Base-by-base conservation (phyloP, 2,888 invertebrate genomes). In the Ichneumoninae sp. region DNA sequence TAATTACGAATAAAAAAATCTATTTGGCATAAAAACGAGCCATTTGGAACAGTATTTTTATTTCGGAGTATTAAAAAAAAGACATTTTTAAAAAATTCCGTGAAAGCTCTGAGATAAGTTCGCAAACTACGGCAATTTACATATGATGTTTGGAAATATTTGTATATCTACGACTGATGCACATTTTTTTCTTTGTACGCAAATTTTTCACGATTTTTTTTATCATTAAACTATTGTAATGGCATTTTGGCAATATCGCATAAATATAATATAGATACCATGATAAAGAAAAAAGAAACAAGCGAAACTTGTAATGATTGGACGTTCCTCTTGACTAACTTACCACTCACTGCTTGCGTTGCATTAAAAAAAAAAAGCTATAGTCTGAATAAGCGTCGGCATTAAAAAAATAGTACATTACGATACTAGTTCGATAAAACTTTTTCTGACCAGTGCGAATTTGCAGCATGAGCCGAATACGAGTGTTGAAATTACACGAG, bases 191-290 rank as follows among this genome's bases (percentile, higher is more conserved):
- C 69, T 62, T 70, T 66, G 69, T 83, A 75, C 68, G 84, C 54
- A 60, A 70, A 80, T 70, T 82, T 78, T 74, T 76, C 50, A 79
- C 78, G 3, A 65, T 54, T 8, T 82, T 74, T 89, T 89, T 89
- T 87, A 90, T 89, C 87, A 87, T 89, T 90, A 33, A 89, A 89
- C 88, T 86, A 89, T 90, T 90, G 90, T 90, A 92, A 90, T 88
- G 87, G 88, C 87, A 90, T 91, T 91, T 88, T 90, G 90, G 89
- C 90, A 90, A 90, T 90, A 90, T 90, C 89, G 89, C 91, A 91
- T 89, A 91, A 92, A 92, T 90, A 91, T 90, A 91, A 84, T 86
- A 82, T 83, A 80, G 76, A 77, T 65, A 50, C 65, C 62, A 80
- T 81, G 80, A 80, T 75, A 52, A 66, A 62, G 54, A 36, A 68